Conservation (phyloP, 2,797 vertebrate species). For the Karalla daura region DNA sequence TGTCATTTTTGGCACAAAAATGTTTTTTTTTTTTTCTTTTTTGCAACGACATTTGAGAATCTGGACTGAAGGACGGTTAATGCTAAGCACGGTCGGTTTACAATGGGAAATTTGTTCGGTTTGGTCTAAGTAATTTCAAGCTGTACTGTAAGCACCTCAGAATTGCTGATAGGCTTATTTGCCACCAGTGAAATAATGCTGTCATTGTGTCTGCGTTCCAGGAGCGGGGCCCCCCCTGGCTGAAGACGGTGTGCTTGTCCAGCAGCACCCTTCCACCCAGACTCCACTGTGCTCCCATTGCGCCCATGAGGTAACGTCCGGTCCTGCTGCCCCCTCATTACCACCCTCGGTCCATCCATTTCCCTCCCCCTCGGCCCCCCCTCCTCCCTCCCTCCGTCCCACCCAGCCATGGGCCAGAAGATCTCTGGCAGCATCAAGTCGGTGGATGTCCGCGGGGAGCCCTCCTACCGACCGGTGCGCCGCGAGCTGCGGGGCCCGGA, state of each 20-base stretch:
- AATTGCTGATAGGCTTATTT: no score
- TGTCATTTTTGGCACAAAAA: no score
- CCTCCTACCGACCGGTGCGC: conserved; percentile 91
- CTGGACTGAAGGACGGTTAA: no score
- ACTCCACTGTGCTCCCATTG: conserved; percentile 22
- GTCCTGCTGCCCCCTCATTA: conserved; percentile 55
- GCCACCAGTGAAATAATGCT: background rate
- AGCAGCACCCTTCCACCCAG: conserved; percentile 29
- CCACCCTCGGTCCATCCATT: conserved; percentile 60
- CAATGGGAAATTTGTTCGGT: no score
- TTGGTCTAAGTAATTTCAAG: no score
- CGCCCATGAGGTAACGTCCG: conserved; percentile 79
- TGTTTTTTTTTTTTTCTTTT: no score
- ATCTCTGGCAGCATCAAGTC: conserved; percentile 99
- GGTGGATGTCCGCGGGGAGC: conserved; percentile 94
- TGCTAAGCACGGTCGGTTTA: no score
- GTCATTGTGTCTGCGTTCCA: conserved; percentile 59
- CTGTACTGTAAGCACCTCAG: no score
- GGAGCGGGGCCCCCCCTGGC: conserved; percentile 45
- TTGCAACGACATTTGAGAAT: no score
- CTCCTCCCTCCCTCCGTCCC: conserved; percentile 56
- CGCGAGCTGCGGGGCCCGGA: conserved; percentile 90
- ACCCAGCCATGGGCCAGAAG: conserved; percentile 96
- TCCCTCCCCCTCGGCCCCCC: conserved; percentile 51
- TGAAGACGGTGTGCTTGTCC: conserved; percentile 35